Evolutionary conservation across 2,797 vertebrate genomes (phyloP).

Genomic region (Distichodus sexfasciatus): DNA sequence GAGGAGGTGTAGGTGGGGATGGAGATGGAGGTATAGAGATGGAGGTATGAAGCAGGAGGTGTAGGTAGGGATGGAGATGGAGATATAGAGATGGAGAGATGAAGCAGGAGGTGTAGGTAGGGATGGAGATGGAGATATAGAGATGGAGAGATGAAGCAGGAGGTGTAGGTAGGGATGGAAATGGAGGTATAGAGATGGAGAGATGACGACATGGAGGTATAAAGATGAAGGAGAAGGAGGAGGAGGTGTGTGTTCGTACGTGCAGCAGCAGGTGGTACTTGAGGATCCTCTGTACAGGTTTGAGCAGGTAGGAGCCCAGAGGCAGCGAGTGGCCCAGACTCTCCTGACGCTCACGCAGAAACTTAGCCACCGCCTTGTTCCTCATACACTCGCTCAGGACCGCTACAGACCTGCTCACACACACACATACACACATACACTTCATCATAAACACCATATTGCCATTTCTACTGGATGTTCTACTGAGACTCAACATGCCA

Average conservation of each 20-base stretch:
- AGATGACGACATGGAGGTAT: no score
- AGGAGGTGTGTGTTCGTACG: slow-evolving; percentile 62
- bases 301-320: slow-evolving; percentile 95
- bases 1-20: no score
- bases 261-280: slow-evolving; percentile 97
- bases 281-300: slow-evolving; percentile 97
- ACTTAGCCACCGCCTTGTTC: slow-evolving; percentile 91
- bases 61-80: no score
- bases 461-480: slow-evolving; percentile 38
- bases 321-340: slow-evolving; percentile 90
- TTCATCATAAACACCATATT: slow-evolving; percentile 12
- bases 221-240: no score
- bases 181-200: no score
- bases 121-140: no score
- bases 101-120: no score
- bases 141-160: no score
- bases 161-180: no score
- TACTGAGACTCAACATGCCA: slow-evolving; percentile 48
- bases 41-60: no score
- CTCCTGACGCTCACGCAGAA: slow-evolving; percentile 94
- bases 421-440: slow-evolving; percentile 13
- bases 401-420: slow-evolving; percentile 85
- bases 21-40: no score
- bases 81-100: no score
- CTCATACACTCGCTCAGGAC: slow-evolving; percentile 96